Conservation (phyloP, 2,888 invertebrate genomes). For the Linnaemya tessellans region DNA sequence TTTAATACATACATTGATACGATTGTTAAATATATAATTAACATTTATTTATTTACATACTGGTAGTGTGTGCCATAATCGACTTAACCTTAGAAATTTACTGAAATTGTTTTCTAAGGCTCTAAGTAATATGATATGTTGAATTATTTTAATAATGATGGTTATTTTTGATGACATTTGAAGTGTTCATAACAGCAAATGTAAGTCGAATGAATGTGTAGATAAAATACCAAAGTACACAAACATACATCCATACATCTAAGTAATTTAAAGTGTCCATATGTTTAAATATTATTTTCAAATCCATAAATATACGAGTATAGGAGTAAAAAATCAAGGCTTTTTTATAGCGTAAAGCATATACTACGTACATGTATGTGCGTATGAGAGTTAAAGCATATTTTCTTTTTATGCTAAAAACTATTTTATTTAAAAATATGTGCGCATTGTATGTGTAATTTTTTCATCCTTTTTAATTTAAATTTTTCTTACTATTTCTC, state of each 20-base stretch:
- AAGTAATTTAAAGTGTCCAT: not conserved
- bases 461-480: not conserved
- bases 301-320: no score
- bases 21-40: no score
- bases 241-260: not conserved
- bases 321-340: not conserved
- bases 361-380: no score
- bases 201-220: not conserved
- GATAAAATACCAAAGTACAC: not conserved
- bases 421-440: not conserved
- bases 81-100: not conserved
- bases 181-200: not conserved
- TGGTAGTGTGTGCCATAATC: not conserved
- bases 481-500: not conserved
- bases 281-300: conserved; percentile 9
- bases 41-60: not conserved
- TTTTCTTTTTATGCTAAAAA: conserved; percentile 4
- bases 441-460: not conserved
- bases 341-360: not conserved
- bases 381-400: not conserved
- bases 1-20: no score
- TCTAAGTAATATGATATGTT: conserved; percentile 17
- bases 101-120: not conserved
- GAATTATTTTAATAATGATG: conserved; percentile 13
- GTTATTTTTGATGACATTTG: conserved; percentile 12